A percentile compares a stretch with the other conserved stretches of the same genome.
phyloP scores from a whole-genome alignment of 1,140 invertebrate species.

The Oscheius sp. region DNA sequence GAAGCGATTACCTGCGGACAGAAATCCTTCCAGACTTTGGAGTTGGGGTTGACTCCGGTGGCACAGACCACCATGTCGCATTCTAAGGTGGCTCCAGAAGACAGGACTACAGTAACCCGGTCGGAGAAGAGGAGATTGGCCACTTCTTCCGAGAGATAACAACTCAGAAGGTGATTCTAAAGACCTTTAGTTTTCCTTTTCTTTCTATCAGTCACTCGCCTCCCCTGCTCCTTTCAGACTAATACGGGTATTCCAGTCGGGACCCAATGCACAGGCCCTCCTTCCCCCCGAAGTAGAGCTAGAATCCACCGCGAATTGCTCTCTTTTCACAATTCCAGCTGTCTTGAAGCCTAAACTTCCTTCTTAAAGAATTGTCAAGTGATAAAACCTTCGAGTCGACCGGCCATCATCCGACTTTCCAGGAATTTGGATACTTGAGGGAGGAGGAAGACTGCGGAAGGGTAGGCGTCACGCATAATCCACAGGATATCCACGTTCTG shows the following conservation, averaged over 20 bases:
- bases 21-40: conserved; percentile 49
- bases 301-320: neutral
- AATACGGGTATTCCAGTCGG: conserved; percentile 8
- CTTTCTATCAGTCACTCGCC: neutral
- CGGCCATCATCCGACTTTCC: conserved; percentile 68
- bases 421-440: conserved; percentile 92
- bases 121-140: neutral
- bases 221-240: neutral
- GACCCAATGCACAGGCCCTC: conserved; percentile 63
- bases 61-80: conserved; percentile 92
- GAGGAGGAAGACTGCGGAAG: conserved; percentile 89
- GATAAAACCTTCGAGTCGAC: conserved; percentile 1
- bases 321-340: neutral
- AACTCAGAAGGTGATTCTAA: neutral
- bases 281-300: conserved; percentile 61
- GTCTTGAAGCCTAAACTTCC: neutral
- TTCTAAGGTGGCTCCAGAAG: conserved; percentile 62
- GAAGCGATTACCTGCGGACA: conserved; percentile 6
- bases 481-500: conserved; percentile 81
- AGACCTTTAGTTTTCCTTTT: neutral
- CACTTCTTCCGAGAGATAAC: neutral
- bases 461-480: conserved; percentile 87
- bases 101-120: neutral
- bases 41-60: conserved; percentile 78
- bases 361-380: neutral